Conservation (phyloP, 30 jellyfish, hydroid and myxozoan species). For the Mastigias papua region DNA sequence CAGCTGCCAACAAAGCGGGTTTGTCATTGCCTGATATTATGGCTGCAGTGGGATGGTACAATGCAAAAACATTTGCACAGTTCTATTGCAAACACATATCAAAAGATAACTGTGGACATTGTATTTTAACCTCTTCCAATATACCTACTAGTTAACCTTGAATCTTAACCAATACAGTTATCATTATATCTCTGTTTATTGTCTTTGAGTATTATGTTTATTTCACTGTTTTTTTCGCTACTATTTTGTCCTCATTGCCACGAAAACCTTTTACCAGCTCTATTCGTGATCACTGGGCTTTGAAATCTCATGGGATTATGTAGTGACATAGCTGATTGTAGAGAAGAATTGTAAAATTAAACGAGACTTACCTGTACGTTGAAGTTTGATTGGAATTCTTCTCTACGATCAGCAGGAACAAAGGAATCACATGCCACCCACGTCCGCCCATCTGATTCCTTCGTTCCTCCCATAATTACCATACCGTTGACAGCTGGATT, state of each 20-base stretch:
- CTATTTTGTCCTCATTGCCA: not conserved
- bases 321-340: slow-evolving; percentile 46
- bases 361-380: slow-evolving; percentile 14
- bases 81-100: not conserved
- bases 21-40: not conserved
- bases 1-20: not conserved
- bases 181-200: not conserved
- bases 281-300: not conserved
- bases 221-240: not conserved
- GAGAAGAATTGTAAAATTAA: slow-evolving; percentile 2
- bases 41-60: slow-evolving; percentile 1
- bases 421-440: slow-evolving; percentile 19
- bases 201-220: too few relatives aligned
- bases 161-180: not conserved
- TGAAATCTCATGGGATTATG: slow-evolving; percentile 41
- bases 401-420: slow-evolving; percentile 17
- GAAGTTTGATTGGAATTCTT: slow-evolving; percentile 1
- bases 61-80: slow-evolving; percentile 3
- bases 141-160: not conserved
- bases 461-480: not conserved
- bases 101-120: not conserved
- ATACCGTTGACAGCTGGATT: not conserved
- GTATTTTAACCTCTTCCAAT: not conserved
- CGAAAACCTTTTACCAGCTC: not conserved
- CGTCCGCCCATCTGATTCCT: not conserved